Base-by-base conservation (phyloP, 1,140 invertebrate genomes). In the Zaprionus ornatus region DNA sequence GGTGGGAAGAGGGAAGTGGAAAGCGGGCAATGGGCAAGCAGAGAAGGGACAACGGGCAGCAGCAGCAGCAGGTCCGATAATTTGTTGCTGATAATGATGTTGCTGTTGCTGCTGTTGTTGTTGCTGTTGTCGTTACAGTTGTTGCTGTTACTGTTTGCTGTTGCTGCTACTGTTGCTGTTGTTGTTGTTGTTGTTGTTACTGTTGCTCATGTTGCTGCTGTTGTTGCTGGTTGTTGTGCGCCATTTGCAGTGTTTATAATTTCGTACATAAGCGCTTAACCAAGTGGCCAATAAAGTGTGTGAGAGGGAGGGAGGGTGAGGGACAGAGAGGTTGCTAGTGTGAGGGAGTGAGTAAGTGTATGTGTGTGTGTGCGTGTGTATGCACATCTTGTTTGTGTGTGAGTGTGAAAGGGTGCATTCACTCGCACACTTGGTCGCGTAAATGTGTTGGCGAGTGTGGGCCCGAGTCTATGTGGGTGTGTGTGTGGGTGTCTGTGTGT, bases 71-170 rank as follows among this genome's bases (percentile, higher is more conserved):
- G 66, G 80, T 73, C 74, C 86, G 83, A 90, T 88, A 81, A 83
- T 80, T 77, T 87, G 82, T 81, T 80, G 86, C 63, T 86, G 72
- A 88, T 88, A 90, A 91, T 90, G 86, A 77, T 74, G 74, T 57
- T 74, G 63, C 27, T 66, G 29, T 23, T 64, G 32, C 5, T 57
- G n/a, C 10, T 42, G 17, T 9, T 25, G 23, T 25, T 64, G 61
- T 48, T 64, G n/a, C 54, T 60, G 7, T 62, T 4, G 0, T 6
- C 3, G 15, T n/a, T 40, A 15, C 4, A 19, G 45, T 21, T 48
- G 45, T 3, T 48, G 17, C 3, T 21, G 40, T 5, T 45, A n/a
- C 35, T 83, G 82, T n/a, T 76, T 80, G 82, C 55, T 86, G 79
- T 83, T 88, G 83, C 87, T 90, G 85, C 73, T 76, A 68, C 72